phyloP scores from a whole-genome alignment of 2,113 vertebrate genomes.

The Tragulus kanchil region DNA sequence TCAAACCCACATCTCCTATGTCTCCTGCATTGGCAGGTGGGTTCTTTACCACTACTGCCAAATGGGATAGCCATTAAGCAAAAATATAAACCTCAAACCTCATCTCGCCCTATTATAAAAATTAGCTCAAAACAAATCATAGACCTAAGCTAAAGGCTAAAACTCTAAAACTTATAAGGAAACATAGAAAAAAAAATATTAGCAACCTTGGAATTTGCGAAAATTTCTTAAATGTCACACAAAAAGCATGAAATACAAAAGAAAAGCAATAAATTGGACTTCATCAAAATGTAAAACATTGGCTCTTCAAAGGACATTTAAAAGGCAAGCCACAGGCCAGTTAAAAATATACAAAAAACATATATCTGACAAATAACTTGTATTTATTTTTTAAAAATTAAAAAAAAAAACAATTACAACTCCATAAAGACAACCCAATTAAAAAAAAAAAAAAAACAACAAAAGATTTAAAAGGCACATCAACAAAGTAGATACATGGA shows the following conservation, averaged over 20 bases:
- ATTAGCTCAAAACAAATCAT: background rate
- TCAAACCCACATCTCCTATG: too few species aligned
- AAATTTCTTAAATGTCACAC: background rate
- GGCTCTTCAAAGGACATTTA: background rate
- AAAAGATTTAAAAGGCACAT: slow-evolving; percentile 7
- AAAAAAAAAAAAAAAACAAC: background rate
- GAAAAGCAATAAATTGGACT: background rate
- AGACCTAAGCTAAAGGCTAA: background rate
- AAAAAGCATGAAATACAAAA: background rate
- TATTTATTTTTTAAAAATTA: background rate
- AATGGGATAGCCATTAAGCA: background rate
- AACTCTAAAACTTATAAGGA: slow-evolving; percentile 24
- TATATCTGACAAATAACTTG: background rate
- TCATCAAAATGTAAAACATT: slow-evolving; percentile 28
- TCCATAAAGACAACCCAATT: background rate
- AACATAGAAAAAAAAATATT: background rate
- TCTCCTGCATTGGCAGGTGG: too few species aligned
- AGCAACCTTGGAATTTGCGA: background rate
- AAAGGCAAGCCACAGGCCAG: background rate
- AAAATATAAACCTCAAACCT: background rate
- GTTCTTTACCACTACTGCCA: too few species aligned
- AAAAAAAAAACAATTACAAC: slow-evolving; percentile 40
- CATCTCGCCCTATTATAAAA: slow-evolving; percentile 19
- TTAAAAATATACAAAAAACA: slow-evolving; percentile 11
- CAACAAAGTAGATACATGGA: background rate